These are phyloP conservation scores for Caenorhabditis sp. DNA, from an alignment of 2,888 invertebrate species.

Conservation along the genomic window DNA sequence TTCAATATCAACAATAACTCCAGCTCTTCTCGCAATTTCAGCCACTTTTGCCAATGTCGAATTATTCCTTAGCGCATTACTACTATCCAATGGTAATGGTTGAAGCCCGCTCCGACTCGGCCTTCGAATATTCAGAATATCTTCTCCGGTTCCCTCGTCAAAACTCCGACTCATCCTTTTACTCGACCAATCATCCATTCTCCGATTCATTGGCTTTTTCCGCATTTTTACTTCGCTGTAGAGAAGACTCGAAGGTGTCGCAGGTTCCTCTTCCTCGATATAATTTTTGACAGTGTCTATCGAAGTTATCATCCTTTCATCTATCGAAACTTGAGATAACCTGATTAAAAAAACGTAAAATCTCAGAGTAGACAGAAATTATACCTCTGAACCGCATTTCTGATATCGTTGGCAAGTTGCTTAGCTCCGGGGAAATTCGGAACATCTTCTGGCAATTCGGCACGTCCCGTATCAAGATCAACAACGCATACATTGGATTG, in stretches of 20 bases:
- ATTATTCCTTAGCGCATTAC: slow-evolving; percentile 76
- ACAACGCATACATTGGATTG: slow-evolving; percentile 89
- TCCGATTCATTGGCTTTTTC: slow-evolving; percentile 15
- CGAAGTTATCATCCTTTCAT: slow-evolving; percentile 30
- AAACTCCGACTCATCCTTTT: slow-evolving; percentile 76
- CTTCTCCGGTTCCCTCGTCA: slow-evolving; percentile 63
- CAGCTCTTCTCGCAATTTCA: slow-evolving; percentile 85
- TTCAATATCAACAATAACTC: slow-evolving; percentile 72
- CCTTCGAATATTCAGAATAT: slow-evolving; percentile 25
- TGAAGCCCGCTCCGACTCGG: slow-evolving; percentile 56
- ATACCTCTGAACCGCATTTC: slow-evolving; percentile 41
- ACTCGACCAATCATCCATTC: slow-evolving; percentile 51
- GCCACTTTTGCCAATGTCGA: slow-evolving; percentile 83
- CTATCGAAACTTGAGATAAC: background rate
- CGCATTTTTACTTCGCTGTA: slow-evolving; percentile 32
- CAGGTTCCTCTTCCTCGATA: slow-evolving; percentile 5
- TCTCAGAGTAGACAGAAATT: background rate
- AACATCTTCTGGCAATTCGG: slow-evolving; percentile 93
- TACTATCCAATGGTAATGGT: slow-evolving; percentile 68
- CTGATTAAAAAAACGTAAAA: background rate
- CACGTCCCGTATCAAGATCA: slow-evolving; percentile 89
- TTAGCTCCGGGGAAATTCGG: slow-evolving; percentile 87
- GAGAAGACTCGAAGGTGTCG: background rate
- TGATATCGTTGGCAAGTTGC: slow-evolving; percentile 59
- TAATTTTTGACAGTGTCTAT: slow-evolving; percentile 12